Evolutionary conservation across 2,113 vertebrate genomes (phyloP).

Genomic region (Ascaphus truei): DNA sequence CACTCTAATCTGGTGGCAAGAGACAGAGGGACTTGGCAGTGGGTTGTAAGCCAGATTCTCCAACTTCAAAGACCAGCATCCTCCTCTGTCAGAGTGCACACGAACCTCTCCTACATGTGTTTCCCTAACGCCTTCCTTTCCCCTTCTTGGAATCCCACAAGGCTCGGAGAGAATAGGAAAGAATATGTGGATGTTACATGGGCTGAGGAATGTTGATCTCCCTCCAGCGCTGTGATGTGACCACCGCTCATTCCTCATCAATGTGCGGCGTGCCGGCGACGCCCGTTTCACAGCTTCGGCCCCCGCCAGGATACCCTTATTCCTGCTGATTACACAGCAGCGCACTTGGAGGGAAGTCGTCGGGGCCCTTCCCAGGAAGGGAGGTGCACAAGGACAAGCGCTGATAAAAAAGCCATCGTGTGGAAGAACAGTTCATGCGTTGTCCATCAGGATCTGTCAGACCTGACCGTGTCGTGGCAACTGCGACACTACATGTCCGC

Average conservation of each 20-base stretch:
- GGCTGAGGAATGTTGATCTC: conserved; percentile 52
- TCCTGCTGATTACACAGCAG: conserved; percentile 61
- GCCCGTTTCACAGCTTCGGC: conserved; percentile 65
- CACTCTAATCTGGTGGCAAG: too few relatives aligned
- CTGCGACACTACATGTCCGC: not conserved
- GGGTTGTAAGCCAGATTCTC: not conserved
- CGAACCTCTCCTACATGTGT: not conserved
- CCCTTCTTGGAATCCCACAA: conserved; percentile 42
- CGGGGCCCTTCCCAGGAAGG: conserved; percentile 77
- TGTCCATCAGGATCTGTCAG: not conserved
- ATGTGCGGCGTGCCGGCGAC: conserved; percentile 57
- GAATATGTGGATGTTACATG: conserved; percentile 65
- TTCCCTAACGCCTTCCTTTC: conserved; percentile 40
- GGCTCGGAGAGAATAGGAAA: conserved; percentile 49
- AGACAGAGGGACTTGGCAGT: too few relatives aligned
- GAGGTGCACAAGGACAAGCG: conserved; percentile 73
- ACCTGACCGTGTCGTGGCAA: not conserved
- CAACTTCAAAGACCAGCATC: not conserved
- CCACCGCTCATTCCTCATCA: conserved; percentile 50
- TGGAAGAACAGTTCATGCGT: conserved; percentile 54
- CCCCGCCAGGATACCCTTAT: conserved; percentile 69
- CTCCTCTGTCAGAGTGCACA: not conserved
- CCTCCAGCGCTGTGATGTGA: conserved; percentile 42
- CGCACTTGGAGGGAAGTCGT: conserved; percentile 50
- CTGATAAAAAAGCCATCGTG: conserved; percentile 58